A percentile compares a stretch with the other conserved stretches of the same genome.
Conservation (phyloP, 2,888 invertebrate genomes). For the Lasioglossum malachurum region DNA sequence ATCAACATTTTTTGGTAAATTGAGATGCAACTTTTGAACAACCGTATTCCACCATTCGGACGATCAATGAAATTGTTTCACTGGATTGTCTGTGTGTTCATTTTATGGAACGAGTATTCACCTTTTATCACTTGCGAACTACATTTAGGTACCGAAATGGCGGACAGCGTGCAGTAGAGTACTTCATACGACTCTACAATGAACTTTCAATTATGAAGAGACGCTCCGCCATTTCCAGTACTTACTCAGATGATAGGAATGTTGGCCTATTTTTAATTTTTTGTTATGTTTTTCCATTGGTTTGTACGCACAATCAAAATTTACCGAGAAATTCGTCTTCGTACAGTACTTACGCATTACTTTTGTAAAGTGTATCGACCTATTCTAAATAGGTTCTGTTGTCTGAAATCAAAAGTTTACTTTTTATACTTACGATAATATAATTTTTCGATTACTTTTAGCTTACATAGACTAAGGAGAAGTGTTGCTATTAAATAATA, state of each 20-base stretch:
- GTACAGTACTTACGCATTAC: constrained; percentile 72
- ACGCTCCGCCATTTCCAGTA: constrained; percentile 67
- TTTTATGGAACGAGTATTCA: constrained; percentile 42
- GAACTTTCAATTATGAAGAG: constrained; percentile 37
- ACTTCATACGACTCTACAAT: constrained; percentile 20
- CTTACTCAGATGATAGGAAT: constrained; percentile 64
- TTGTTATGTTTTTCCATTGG: constrained; percentile 67
- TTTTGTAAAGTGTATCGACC: constrained; percentile 78
- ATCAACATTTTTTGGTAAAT: background rate
- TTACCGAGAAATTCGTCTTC: constrained; percentile 72
- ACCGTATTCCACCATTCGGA: background rate
- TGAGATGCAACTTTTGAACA: background rate
- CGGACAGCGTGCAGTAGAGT: constrained; percentile 32
- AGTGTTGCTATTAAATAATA: constrained; percentile 68
- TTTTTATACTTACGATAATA: constrained; percentile 78
- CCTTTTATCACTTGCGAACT: constrained; percentile 76
- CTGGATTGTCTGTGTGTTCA: background rate
- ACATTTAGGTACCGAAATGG: constrained; percentile 71
- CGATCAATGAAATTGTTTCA: background rate
- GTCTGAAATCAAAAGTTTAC: constrained; percentile 80
- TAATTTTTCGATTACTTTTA: constrained; percentile 74
- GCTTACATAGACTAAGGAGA: constrained; percentile 65
- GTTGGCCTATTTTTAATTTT: constrained; percentile 78
- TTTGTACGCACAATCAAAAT: constrained; percentile 67
- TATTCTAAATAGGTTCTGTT: constrained; percentile 81